Base-by-base conservation (phyloP, 92 coral and sea anemone genomes). In the Heliopora coerulea region DNA sequence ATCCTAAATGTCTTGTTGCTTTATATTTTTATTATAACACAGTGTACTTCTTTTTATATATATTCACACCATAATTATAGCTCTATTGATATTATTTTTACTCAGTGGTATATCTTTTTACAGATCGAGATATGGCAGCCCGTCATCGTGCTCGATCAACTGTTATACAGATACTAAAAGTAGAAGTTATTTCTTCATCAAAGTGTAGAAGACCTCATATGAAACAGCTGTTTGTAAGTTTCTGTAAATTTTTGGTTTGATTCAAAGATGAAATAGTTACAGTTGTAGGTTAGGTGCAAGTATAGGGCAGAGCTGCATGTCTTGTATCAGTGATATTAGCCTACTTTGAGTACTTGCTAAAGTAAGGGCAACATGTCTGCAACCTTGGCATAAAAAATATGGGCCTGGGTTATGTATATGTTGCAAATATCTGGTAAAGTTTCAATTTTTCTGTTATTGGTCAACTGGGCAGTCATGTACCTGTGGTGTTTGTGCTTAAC, bases 71-170 rank as follows among this genome's bases (percentile, higher is more conserved):
- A n/a, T n/a, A n/a, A n/a, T n/a, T n/a, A n/a, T n/a, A n/a, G n/a
- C n/a, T n/a, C n/a, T n/a, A n/a, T n/a, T n/a, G n/a, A n/a, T n/a
- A n/a, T n/a, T n/a, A n/a, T n/a, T n/a, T n/a, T n/a, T n/a, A n/a
- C n/a, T n/a, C n/a, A n/a, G n/a, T n/a, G n/a, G n/a, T n/a, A n/a
- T 2, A 40, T 4, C 52, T 70, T 0, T 52, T 52, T 54, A 14
- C 82, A 95, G 99, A 95, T 48, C 99, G 99, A 76, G 99, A 95
- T 79, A 95, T 95, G 99, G 99, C 99, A 33, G 99, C 99, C 54
- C 86, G 96, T 41, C 97, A 91, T 63, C 96, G 97, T 75, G 97
- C 97, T 17, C 84, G 98, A 20, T 89, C 95, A 2, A 82, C 86
- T n/a, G 88, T 91, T 41, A 90, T 95, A 49, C 96, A 95, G 84